Conservation (phyloP, 2,113 vertebrate species). For the Pituophis catenifer region DNA sequence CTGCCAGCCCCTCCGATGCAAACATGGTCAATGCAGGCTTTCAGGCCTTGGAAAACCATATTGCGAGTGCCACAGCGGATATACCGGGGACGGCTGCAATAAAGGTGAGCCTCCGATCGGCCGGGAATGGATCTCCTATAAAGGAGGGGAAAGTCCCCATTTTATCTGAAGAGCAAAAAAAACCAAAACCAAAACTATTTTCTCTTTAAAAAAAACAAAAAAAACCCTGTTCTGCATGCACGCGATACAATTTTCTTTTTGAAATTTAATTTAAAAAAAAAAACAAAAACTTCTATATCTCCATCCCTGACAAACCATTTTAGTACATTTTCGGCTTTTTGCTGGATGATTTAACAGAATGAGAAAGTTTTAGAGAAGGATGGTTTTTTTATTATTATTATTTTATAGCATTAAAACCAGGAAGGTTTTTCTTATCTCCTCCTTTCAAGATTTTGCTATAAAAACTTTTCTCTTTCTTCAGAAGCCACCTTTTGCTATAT, state of each 20-base stretch:
- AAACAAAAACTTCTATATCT: neutral
- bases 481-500: constrained; percentile 54
- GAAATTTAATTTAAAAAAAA: neutral
- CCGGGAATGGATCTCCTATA: neutral
- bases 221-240: constrained; percentile 46
- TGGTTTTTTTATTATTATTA: neutral
- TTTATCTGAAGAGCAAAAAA: constrained; percentile 38
- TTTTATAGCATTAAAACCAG: constrained; percentile 10
- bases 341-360: neutral
- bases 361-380: neutral
- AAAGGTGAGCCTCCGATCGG: constrained; percentile 76
- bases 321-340: neutral
- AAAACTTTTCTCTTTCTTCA: constrained; percentile 53
- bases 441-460: constrained; percentile 43
- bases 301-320: constrained; percentile 13
- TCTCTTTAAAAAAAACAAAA: constrained; percentile 22
- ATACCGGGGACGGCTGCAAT: constrained; percentile 90
- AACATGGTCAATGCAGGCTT: constrained; percentile 91
- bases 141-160: neutral
- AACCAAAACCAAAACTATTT: neutral
- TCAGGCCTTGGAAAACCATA: constrained; percentile 92
- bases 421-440: constrained; percentile 21
- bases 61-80: constrained; percentile 92
- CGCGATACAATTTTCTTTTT: constrained; percentile 33
- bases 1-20: constrained; percentile 87